phyloP scores from a whole-genome alignment of 2,113 vertebrate genomes.

The Lathamus discolor region DNA sequence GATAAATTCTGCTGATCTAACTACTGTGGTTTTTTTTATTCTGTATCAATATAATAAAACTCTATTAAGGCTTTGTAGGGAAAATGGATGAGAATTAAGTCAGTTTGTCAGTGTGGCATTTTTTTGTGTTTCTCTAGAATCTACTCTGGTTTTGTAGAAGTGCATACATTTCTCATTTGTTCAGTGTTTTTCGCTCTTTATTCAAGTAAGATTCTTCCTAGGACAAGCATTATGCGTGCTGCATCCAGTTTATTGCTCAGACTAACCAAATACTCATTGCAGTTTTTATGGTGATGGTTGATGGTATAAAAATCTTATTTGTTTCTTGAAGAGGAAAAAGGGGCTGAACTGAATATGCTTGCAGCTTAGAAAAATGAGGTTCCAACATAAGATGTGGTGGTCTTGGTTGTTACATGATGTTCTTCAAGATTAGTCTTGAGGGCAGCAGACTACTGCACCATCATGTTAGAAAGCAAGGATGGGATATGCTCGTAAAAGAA shows the following conservation, averaged over 20 bases:
- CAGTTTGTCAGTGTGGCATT: not conserved
- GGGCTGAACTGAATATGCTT: not conserved
- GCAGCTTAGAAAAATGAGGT: not conserved
- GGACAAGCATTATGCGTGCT: not conserved
- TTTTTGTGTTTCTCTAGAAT: not conserved
- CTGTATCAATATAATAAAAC: not conserved
- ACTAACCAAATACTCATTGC: not conserved
- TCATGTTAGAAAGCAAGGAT: not conserved
- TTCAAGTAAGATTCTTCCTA: not conserved
- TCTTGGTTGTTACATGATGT: not conserved
- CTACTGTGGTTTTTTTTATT: not conserved
- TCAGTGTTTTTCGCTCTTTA: not conserved
- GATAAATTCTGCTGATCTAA: not conserved
- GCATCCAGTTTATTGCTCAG: not conserved
- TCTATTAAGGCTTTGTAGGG: not conserved
- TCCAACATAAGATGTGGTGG: not conserved
- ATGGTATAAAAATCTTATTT: not conserved
- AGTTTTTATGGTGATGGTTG: not conserved
- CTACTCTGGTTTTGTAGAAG: not conserved
- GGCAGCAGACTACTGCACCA: not conserved
- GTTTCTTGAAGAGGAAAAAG: not conserved
- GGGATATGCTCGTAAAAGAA: not conserved
- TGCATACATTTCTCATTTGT: not conserved
- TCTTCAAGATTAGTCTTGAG: not conserved
- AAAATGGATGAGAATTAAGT: not conserved